Evolutionary conservation across 2,888 invertebrate species (phyloP), one percentile per base, ranked within the genome.

Genomic region (Drosophila buzzatii): DNA sequence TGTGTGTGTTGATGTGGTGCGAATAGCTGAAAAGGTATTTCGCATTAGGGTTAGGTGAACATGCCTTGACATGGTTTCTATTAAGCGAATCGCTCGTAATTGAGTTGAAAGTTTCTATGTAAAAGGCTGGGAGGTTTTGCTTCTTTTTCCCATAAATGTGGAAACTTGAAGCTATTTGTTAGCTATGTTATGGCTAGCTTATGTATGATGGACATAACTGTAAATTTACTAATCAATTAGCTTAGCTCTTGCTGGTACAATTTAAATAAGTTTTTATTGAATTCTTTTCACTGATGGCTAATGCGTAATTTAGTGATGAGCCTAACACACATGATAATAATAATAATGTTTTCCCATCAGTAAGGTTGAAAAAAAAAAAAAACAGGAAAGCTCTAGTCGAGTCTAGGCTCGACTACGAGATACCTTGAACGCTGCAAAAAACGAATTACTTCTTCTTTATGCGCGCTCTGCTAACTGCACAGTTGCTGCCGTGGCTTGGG

Each of bases 61-160:
- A 71, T 68, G 62, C 53, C 44, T 20, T 10, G 33, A 44, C 65
- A 62, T 49, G 60, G 52, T 71, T 86, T 76, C 66, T 71, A 76
- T 70, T 73, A 73, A 63, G 73, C 89, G 70, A 52, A 67, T 53
- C 59, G 65, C 68, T 69, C 33, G 87, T 89, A 86, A 89, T 82
- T 81, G 84, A 86, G 70, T 77, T 70, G 51, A 60, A 57, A 52
- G 49, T 44, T 66, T 35, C 0, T 1, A n/a, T 14, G 53, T 6
- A 10, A 12, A 12, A 12, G 20, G 37, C 7, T 20, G 20, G 49
- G 14, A n/a, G 16, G 27, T 1, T 8, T 42, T 42, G 42, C 10
- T 18, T 18, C 6, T 27, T 23, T 45, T 3, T 35, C 9, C 9
- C 18, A 6, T 45, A 39, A 16, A 8, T 16, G 44, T 55, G n/a